These are phyloP conservation scores for Acholoe squamosa DNA, from an alignment of 2,888 invertebrate species.

Conservation along the genomic window DNA sequence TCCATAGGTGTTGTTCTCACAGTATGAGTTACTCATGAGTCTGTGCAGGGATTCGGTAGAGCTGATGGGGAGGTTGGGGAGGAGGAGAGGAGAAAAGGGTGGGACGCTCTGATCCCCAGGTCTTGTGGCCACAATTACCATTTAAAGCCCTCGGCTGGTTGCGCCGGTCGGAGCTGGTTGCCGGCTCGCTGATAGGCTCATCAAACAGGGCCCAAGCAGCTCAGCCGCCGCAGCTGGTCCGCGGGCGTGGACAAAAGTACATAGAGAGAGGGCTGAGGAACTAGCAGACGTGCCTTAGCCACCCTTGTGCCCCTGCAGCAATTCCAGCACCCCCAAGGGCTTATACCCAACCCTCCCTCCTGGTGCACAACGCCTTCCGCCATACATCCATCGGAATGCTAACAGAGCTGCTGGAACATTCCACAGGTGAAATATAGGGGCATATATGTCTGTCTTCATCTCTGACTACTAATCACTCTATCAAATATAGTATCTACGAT, in stretches of 20 bases:
- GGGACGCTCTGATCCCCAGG: background rate
- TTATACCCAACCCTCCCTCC: background rate
- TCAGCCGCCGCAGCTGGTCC: conserved; percentile 52
- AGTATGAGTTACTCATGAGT: background rate
- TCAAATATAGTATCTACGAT: too few relatives aligned
- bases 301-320: background rate
- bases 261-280: conserved; percentile 37
- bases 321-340: background rate
- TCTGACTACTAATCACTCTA: too few relatives aligned
- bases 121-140: conserved; percentile 38
- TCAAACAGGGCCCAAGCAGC: conserved; percentile 36
- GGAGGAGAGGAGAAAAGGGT: background rate
- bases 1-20: conserved; percentile 11
- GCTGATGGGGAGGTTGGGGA: background rate
- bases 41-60: background rate
- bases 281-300: conserved; percentile 36
- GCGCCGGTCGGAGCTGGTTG: conserved; percentile 31
- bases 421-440: too few relatives aligned
- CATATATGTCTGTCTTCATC: too few relatives aligned
- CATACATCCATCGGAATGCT: too few relatives aligned
- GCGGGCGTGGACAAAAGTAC: conserved; percentile 47
- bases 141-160: conserved; percentile 47
- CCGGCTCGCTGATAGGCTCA: conserved; percentile 52
- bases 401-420: too few relatives aligned
- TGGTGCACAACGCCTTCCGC: too few relatives aligned